Conservation (phyloP, 2,888 invertebrate species). For the Hanleya hanleyi region DNA sequence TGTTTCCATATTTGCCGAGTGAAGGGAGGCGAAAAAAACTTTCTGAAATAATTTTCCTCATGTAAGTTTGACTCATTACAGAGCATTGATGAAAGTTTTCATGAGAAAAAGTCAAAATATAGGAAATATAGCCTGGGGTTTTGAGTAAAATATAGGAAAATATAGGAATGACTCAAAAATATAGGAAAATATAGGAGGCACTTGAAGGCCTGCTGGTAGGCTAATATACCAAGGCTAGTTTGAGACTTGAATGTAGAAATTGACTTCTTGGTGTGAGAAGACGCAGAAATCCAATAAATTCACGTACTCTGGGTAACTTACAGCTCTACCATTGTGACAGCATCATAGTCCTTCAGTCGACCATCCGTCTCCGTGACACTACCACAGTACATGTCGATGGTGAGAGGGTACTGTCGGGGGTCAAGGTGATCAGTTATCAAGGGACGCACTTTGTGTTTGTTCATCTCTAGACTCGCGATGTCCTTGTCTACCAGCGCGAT, state of each 20-base stretch:
- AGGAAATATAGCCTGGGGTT: too few species aligned
- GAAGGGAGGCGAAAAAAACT: too few species aligned
- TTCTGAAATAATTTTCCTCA: too few species aligned
- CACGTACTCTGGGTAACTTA: slow-evolving; percentile 73
- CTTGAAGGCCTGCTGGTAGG: too few species aligned
- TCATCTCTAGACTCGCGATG: slow-evolving; percentile 75
- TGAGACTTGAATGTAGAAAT: background rate
- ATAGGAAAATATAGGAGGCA: too few species aligned
- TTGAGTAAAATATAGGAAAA: too few species aligned
- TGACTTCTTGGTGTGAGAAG: background rate
- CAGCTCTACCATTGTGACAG: slow-evolving; percentile 89
- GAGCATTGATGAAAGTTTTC: too few species aligned
- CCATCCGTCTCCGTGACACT: slow-evolving; percentile 84
- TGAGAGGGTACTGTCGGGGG: slow-evolving; percentile 77
- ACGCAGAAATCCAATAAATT: background rate
- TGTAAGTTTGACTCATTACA: too few species aligned
- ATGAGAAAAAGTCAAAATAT: too few species aligned
- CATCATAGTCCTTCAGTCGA: slow-evolving; percentile 82
- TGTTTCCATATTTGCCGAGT: too few species aligned
- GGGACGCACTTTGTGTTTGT: slow-evolving; percentile 75
- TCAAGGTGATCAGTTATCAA: slow-evolving; percentile 78
- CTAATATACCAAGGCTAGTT: too few species aligned
- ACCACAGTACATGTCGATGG: slow-evolving; percentile 81
- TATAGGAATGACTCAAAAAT: too few species aligned
- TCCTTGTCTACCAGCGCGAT: slow-evolving; percentile 86